Percentiles rank a stretch among this genome's conserved stretches.
phyloP scores from a whole-genome alignment of 2,888 invertebrate genomes.

The Drosophila peninsularis region DNA sequence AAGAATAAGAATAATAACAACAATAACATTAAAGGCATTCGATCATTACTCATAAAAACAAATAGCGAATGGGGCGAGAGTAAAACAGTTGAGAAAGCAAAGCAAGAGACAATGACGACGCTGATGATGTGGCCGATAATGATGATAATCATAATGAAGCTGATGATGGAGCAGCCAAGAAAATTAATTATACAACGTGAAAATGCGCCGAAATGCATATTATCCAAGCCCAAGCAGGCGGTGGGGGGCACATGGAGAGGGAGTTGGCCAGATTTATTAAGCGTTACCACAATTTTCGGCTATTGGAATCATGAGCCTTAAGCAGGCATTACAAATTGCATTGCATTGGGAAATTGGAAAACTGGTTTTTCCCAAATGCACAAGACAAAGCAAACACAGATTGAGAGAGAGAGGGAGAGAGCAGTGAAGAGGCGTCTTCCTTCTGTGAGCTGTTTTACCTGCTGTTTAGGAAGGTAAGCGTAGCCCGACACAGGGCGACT shows the following conservation, averaged over 20 bases:
- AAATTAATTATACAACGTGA: slow-evolving; percentile 76
- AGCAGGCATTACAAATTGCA: slow-evolving; percentile 77
- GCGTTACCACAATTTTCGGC: slow-evolving; percentile 43
- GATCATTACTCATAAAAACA: slow-evolving; percentile 72
- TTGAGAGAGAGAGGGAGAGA: background rate
- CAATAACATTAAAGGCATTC: slow-evolving; percentile 47
- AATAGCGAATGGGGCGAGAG: slow-evolving; percentile 30
- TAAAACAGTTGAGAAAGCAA: slow-evolving; percentile 36
- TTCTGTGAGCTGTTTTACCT: slow-evolving; percentile 36
- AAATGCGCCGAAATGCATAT: slow-evolving; percentile 69
- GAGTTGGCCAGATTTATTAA: slow-evolving; percentile 35
- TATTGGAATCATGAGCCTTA: slow-evolving; percentile 47
- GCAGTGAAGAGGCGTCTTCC: slow-evolving; percentile 10
- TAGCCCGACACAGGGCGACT: slow-evolving; percentile 40
- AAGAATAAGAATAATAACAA: slow-evolving; percentile 37
- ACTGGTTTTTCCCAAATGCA: slow-evolving; percentile 58
- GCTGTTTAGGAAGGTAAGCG: slow-evolving; percentile 45
- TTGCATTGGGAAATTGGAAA: slow-evolving; percentile 20
- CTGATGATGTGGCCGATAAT: slow-evolving; percentile 19
- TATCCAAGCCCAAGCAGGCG: background rate
- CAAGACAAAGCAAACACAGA: slow-evolving; percentile 16
- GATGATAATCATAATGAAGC: slow-evolving; percentile 23
- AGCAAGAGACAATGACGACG: slow-evolving; percentile 45
- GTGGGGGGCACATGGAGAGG: background rate
- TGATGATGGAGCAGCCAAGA: slow-evolving; percentile 18